phyloP scores from a whole-genome alignment of 2,113 vertebrate genomes.

The Cettia cetti region DNA sequence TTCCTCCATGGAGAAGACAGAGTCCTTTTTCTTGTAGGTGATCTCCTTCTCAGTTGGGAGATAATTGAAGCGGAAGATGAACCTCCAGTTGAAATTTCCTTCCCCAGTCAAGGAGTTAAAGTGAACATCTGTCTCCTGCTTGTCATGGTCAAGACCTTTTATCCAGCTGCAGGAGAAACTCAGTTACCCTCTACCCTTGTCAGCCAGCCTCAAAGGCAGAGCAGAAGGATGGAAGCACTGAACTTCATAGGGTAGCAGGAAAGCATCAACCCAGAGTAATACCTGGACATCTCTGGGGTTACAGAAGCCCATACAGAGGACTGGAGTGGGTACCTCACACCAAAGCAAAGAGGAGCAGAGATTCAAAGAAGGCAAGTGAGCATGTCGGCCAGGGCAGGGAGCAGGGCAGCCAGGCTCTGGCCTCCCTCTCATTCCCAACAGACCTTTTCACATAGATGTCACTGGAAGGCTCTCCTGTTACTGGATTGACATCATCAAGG shows the following conservation, averaged over 20 bases:
- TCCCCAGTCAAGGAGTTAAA: slow-evolving; percentile 94
- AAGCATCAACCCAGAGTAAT: neutral
- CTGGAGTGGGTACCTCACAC: neutral
- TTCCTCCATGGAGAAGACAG: slow-evolving; percentile 88
- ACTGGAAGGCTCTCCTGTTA: slow-evolving; percentile 87
- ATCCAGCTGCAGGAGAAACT: slow-evolving; percentile 83
- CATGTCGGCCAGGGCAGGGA: neutral
- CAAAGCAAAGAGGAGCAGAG: neutral
- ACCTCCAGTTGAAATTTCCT: slow-evolving; percentile 97
- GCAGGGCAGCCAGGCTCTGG: neutral
- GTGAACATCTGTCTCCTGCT: slow-evolving; percentile 95
- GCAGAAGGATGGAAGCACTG: neutral
- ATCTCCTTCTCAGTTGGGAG: slow-evolving; percentile 91
- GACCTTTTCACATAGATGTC: slow-evolving; percentile 96
- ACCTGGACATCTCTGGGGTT: neutral
- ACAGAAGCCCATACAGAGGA: neutral
- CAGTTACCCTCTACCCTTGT: neutral
- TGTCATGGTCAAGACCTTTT: slow-evolving; percentile 86
- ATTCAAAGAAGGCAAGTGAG: neutral
- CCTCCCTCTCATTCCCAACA: neutral
- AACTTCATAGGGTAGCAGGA: neutral
- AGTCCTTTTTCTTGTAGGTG: slow-evolving; percentile 84
- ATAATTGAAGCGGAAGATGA: slow-evolving; percentile 89
- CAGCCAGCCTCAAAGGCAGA: neutral
- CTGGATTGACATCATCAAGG: slow-evolving; percentile 89